Evolutionary conservation across 2,797 vertebrate genomes (phyloP).

Genomic region (Parauchenoglanis ngamensis): DNA sequence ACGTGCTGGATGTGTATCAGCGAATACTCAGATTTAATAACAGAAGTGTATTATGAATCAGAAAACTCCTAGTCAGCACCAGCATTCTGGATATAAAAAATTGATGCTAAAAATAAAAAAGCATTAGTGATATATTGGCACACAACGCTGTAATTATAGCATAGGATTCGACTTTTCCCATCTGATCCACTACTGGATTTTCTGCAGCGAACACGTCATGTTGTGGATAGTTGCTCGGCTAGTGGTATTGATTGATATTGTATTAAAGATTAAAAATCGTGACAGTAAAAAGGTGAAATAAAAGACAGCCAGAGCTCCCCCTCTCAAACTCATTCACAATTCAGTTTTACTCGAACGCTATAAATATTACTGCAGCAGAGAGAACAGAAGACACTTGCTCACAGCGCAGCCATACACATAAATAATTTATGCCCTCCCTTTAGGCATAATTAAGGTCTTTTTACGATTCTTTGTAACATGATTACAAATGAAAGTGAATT

Average conservation of each 20-base stretch:
- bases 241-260: slow-evolving; percentile 3
- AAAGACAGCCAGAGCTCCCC: background rate
- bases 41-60: background rate
- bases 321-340: slow-evolving; percentile 1
- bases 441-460: slow-evolving; percentile 35
- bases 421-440: slow-evolving; percentile 34
- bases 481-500: slow-evolving; percentile 33
- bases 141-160: background rate
- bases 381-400: slow-evolving; percentile 13
- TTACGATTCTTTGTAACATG: slow-evolving; percentile 30
- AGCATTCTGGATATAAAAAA: background rate
- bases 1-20: background rate
- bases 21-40: slow-evolving; percentile 2
- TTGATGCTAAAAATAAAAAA: slow-evolving; percentile 10
- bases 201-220: background rate
- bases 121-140: background rate
- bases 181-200: background rate
- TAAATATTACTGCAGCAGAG: slow-evolving; percentile 7
- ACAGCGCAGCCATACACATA: slow-evolving; percentile 13
- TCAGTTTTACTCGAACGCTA: slow-evolving; percentile 1
- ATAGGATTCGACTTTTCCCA: background rate
- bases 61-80: slow-evolving; percentile 1
- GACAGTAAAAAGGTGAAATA: slow-evolving; percentile 13
- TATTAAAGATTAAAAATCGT: slow-evolving; percentile 17
- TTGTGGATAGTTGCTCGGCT: background rate